Percentiles rank a stretch among this genome's conserved stretches.
Evolutionary conservation across 2,113 vertebrate genomes (phyloP).

Genomic region (Anguilla rostrata): DNA sequence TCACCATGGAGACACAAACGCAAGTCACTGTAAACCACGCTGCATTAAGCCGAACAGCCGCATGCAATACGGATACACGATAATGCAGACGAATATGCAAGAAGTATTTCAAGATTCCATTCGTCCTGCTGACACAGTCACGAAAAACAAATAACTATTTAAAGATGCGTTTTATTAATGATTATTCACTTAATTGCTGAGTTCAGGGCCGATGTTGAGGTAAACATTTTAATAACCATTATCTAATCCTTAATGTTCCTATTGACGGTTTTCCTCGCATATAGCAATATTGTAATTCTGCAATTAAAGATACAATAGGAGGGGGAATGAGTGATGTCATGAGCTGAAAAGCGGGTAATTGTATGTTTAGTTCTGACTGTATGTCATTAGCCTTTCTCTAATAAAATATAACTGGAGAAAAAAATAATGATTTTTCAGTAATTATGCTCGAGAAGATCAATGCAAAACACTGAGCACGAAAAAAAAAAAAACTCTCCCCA

Average conservation of each 20-base stretch:
- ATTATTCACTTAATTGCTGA: background rate
- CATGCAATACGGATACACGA: background rate
- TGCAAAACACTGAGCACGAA: slow-evolving; percentile 59
- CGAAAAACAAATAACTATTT: background rate
- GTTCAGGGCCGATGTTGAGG: background rate
- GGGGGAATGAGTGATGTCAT: background rate
- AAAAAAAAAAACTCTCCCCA: slow-evolving; percentile 59
- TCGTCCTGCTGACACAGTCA: background rate
- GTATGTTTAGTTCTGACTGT: slow-evolving; percentile 15
- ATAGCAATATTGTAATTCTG: background rate
- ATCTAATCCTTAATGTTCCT: background rate
- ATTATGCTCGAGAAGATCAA: slow-evolving; percentile 64
- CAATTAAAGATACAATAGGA: slow-evolving; percentile 2
- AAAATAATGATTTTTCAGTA: slow-evolving; percentile 66
- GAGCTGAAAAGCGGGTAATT: slow-evolving; percentile 11
- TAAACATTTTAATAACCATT: background rate
- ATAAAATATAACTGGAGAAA: slow-evolving; percentile 60
- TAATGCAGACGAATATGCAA: background rate
- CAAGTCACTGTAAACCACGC: background rate
- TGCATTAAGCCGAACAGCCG: background rate
- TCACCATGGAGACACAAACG: background rate
- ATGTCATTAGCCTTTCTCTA: slow-evolving; percentile 41
- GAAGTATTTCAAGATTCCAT: background rate
- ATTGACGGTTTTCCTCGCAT: background rate
- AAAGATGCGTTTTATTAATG: slow-evolving; percentile 6